Conservation (phyloP, 2,888 invertebrate genomes). For the Drosophila stalkeri region DNA sequence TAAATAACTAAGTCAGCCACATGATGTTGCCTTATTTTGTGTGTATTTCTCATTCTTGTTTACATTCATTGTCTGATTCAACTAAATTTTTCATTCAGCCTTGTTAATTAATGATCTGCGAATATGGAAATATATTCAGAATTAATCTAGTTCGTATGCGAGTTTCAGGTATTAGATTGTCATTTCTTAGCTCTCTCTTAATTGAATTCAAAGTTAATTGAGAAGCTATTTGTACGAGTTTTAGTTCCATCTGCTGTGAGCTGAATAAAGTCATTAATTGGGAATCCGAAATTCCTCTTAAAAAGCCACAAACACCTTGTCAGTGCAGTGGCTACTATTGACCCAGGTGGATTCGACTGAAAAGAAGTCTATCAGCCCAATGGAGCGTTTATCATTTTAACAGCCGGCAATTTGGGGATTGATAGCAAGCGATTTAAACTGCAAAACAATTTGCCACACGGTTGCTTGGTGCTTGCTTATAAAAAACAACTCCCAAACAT, state of each 20-base stretch:
- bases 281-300: conserved; percentile 5
- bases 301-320: conserved; percentile 26
- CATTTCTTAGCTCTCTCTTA: not conserved
- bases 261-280: conserved; percentile 11
- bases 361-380: conserved; percentile 38
- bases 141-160: not conserved
- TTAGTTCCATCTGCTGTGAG: not conserved
- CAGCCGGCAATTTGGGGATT: conserved; percentile 67
- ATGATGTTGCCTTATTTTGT: not conserved
- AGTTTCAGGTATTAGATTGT: not conserved
- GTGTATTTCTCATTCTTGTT: conserved; percentile 2
- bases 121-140: not conserved
- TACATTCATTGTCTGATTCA: not conserved
- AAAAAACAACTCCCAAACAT: conserved; percentile 30
- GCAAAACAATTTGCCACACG: conserved; percentile 64
- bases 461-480: not conserved
- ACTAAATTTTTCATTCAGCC: not conserved
- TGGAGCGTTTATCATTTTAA: conserved; percentile 71
- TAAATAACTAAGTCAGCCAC: not conserved
- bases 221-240: not conserved
- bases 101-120: not conserved
- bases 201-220: conserved; percentile 29
- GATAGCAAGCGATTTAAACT: conserved; percentile 65
- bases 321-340: conserved; percentile 3
- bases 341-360: conserved; percentile 27